These are phyloP conservation scores for Plebejus melissa DNA, from an alignment of 2,888 invertebrate genomes.

Conservation along the genomic window DNA sequence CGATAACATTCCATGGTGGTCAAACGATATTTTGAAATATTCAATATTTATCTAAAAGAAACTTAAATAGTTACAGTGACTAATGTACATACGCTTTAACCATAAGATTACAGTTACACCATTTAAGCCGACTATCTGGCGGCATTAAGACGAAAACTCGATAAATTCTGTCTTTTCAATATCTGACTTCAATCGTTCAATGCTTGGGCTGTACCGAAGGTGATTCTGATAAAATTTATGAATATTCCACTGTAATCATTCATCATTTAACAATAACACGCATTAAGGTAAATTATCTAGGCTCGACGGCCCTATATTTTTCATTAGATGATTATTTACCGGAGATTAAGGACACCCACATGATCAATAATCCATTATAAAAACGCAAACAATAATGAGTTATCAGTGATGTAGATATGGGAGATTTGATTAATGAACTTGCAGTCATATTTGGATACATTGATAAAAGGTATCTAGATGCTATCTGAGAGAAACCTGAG, in stretches of 20 bases:
- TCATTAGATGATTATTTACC: conserved; percentile 61
- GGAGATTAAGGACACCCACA: conserved; percentile 75
- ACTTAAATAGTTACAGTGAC: conserved; percentile 59
- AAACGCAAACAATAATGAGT: conserved; percentile 73
- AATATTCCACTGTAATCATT: conserved; percentile 14
- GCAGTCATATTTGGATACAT: conserved; percentile 24
- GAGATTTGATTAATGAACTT: conserved; percentile 24
- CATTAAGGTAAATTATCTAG: conserved; percentile 1
- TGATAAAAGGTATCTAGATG: conserved; percentile 27
- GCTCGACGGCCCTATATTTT: conserved; percentile 45
- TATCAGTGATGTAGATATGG: conserved; percentile 50
- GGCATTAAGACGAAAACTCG: conserved; percentile 59
- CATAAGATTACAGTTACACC: conserved; percentile 59
- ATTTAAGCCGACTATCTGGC: conserved; percentile 64
- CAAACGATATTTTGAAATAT: conserved; percentile 26
- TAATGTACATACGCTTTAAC: conserved; percentile 58
- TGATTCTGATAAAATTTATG: conserved; percentile 26
- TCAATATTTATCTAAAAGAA: conserved; percentile 47
- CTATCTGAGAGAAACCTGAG: conserved; percentile 31
- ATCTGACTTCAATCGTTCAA: conserved; percentile 67
- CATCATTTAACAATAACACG: conserved; percentile 10
- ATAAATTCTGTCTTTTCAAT: conserved; percentile 70
- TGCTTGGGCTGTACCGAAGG: conserved; percentile 29
- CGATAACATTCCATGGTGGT: conserved; percentile 11
- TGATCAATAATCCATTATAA: conserved; percentile 77